Evolutionary conservation across 1,140 invertebrate species (phyloP).

Genomic region (Laupala kohalensis): DNA sequence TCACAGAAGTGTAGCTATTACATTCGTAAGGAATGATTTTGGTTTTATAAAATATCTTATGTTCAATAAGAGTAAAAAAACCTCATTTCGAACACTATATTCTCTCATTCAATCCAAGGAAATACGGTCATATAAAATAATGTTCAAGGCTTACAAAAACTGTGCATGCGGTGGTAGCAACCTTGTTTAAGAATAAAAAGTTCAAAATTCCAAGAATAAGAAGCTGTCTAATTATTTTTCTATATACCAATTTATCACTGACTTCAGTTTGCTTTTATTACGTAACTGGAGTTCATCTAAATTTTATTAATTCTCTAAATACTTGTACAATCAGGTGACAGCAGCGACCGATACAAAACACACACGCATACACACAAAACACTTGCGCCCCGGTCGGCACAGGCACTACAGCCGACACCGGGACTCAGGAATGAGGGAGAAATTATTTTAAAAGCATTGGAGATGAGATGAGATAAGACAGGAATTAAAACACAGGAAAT

Average conservation of each 20-base stretch:
- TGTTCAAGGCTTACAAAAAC: background rate
- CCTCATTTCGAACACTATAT: no score
- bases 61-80: no score
- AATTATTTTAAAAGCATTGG: no score
- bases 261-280: background rate
- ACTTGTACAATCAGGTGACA: background rate
- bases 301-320: background rate
- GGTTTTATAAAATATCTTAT: no score
- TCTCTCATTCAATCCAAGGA: no score
- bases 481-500: no score
- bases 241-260: no score
- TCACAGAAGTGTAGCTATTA: no score
- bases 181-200: background rate
- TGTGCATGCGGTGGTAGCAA: background rate
- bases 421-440: no score
- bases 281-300: background rate
- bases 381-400: background rate
- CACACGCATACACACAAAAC: conserved; percentile 9
- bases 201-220: background rate
- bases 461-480: no score
- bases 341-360: background rate
- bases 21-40: no score
- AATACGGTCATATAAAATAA: background rate
- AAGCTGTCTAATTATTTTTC: no score
- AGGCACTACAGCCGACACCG: background rate